Conservation (phyloP, 2,113 vertebrate genomes). For the Pomatorhinus ruficollis region DNA sequence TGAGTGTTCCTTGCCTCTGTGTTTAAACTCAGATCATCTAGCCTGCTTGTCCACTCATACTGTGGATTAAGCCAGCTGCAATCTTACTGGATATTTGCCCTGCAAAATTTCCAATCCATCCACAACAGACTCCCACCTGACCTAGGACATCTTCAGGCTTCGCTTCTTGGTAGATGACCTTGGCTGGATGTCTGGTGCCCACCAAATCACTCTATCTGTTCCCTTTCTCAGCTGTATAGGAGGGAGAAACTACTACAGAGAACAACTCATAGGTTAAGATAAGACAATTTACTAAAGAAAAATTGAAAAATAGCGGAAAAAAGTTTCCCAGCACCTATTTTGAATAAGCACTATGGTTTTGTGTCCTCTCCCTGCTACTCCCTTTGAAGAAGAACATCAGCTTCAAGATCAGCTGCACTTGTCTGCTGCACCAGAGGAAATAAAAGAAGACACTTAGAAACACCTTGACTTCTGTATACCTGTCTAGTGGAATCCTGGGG, state of each 20-base stretch:
- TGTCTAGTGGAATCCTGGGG: background rate
- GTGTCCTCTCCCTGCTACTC: background rate
- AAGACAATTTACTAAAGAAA: background rate
- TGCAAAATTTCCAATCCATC: background rate
- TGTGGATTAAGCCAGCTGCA: background rate
- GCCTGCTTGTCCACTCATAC: background rate
- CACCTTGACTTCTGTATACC: background rate
- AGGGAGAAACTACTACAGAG: background rate
- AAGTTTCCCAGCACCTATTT: background rate
- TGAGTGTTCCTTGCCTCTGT: rapidly evolving
- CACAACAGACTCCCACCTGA: background rate
- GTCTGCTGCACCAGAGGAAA: background rate
- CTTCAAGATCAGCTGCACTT: background rate
- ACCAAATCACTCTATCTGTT: too few relatives aligned
- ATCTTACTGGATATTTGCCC: background rate
- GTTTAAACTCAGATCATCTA: background rate
- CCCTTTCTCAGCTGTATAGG: background rate
- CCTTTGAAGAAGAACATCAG: background rate
- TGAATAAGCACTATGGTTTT: background rate
- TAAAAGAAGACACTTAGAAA: background rate
- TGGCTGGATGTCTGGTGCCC: background rate
- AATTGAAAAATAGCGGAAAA: background rate
- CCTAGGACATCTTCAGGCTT: background rate
- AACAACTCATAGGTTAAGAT: background rate
- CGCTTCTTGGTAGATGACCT: background rate